These are phyloP conservation scores for Astropecten irregularis DNA, from an alignment of 53 echinoderm and acorn worm genomes.

Conservation along the genomic window DNA sequence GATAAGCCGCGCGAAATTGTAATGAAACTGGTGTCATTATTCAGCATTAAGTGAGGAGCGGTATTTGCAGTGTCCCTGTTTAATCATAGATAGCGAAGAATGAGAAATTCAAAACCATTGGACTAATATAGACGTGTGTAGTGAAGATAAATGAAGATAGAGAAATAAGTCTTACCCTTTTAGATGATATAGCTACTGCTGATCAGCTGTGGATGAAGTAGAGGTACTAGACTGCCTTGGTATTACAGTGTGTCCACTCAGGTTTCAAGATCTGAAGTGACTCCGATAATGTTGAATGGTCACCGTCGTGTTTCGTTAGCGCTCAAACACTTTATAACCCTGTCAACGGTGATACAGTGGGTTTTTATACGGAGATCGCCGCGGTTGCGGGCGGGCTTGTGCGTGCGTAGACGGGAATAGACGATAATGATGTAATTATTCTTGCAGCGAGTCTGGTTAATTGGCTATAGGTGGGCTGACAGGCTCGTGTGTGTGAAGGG, in stretches of 20 bases:
- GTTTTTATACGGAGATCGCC: not conserved
- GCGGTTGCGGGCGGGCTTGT: slow-evolving; percentile 27
- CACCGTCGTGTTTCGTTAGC: not conserved
- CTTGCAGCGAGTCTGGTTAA: not conserved
- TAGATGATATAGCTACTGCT: not conserved
- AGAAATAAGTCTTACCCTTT: slow-evolving; percentile 1
- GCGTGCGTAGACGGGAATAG: not conserved
- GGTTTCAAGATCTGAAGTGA: not conserved
- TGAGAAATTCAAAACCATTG: too few relatives aligned
- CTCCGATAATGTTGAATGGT: slow-evolving; percentile 8
- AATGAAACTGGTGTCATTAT: too few relatives aligned
- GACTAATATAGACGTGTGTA: too few relatives aligned
- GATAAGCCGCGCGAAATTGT: too few relatives aligned
- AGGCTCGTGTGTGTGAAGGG: not conserved
- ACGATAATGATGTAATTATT: slow-evolving; percentile 15
- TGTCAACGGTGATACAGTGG: slow-evolving; percentile 10
- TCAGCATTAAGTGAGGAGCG: too few relatives aligned
- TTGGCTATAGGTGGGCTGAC: slow-evolving; percentile 9
- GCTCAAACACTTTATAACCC: slow-evolving; percentile 33
- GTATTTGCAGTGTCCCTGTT: too few relatives aligned
- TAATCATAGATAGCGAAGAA: too few relatives aligned
- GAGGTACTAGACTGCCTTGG: too few relatives aligned
- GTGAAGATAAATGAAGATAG: too few relatives aligned
- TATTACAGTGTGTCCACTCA: not conserved
- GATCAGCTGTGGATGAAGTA: slow-evolving; percentile 34